phyloP scores from a whole-genome alignment of 2,888 invertebrate species.

The Caenorhabditis becei region DNA sequence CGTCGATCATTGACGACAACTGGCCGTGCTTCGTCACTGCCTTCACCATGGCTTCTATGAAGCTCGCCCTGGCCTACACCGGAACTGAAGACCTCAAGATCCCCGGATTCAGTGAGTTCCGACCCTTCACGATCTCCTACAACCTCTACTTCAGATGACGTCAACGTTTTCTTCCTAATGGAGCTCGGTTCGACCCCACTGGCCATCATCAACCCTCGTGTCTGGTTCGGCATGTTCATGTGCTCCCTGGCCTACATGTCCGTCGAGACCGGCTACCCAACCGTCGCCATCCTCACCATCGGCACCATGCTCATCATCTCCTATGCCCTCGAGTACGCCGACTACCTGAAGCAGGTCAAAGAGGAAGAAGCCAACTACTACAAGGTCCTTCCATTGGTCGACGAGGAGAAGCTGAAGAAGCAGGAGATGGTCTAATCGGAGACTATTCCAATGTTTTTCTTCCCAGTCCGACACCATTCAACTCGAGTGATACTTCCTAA shows the following conservation, averaged over 20 bases:
- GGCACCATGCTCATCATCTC: constrained; percentile 35
- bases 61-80: constrained; percentile 28
- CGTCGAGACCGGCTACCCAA: constrained; percentile 51
- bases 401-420: constrained; percentile 38
- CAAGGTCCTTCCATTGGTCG: constrained; percentile 44
- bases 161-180: constrained; percentile 53
- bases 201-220: constrained; percentile 55
- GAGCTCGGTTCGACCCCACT: constrained; percentile 55
- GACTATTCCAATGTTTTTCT: neutral
- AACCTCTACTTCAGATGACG: constrained; percentile 50
- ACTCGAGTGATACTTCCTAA: constrained; percentile 24
- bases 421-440: constrained; percentile 39
- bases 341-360: constrained; percentile 12
- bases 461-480: constrained; percentile 10
- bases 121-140: neutral
- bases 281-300: constrained; percentile 36
- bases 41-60: constrained; percentile 38
- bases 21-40: constrained; percentile 46
- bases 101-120: constrained; percentile 35
- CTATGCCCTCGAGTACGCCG: constrained; percentile 38
- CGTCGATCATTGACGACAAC: constrained; percentile 26
- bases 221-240: constrained; percentile 60
- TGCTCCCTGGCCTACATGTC: constrained; percentile 55
- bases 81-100: constrained; percentile 34
- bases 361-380: constrained; percentile 19